Percentiles rank a stretch among this genome's conserved stretches.
Evolutionary conservation across 2,888 invertebrate genomes (phyloP).

Genomic region (Nomada goodeniana): DNA sequence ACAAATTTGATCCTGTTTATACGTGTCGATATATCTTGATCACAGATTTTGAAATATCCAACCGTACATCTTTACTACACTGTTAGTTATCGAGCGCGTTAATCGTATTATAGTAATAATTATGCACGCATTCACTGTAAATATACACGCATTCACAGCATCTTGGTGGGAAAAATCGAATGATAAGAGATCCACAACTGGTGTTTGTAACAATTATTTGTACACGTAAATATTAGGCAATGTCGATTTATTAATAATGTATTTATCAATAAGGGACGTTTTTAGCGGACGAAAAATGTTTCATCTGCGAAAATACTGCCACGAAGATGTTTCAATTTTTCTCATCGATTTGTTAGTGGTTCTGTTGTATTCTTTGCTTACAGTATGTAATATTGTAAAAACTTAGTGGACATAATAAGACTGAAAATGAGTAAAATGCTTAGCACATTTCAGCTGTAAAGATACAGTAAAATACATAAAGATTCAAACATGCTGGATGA

Average conservation of each 20-base stretch:
- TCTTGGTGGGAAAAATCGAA: conserved; percentile 32
- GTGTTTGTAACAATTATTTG: conserved; percentile 12
- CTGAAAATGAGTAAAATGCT: not conserved
- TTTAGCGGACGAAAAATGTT: not conserved
- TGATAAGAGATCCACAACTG: not conserved
- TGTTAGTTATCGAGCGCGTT: not conserved
- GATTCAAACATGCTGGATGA: conserved; percentile 12
- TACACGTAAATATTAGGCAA: conserved; percentile 23
- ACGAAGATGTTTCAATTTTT: not conserved
- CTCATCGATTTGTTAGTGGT: not conserved
- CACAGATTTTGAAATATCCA: conserved; percentile 37
- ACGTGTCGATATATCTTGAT: conserved; percentile 25
- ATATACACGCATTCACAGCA: conserved; percentile 12
- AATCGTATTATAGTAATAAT: conserved; percentile 3
- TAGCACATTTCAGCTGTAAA: not conserved
- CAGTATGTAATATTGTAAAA: not conserved
- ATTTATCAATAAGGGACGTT: conserved; percentile 22
- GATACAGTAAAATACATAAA: not conserved
- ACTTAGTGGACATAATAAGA: not conserved
- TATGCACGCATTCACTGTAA: conserved; percentile 40
- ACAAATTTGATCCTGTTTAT: conserved; percentile 34
- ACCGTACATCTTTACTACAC: not conserved
- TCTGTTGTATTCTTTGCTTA: not conserved
- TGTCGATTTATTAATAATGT: conserved; percentile 15
- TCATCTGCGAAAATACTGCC: not conserved